A percentile compares a stretch with the other conserved stretches of the same genome.
These are phyloP conservation scores for Cataglyphis altisquamis DNA, from an alignment of 2,888 invertebrate species.

Conservation along the genomic window DNA sequence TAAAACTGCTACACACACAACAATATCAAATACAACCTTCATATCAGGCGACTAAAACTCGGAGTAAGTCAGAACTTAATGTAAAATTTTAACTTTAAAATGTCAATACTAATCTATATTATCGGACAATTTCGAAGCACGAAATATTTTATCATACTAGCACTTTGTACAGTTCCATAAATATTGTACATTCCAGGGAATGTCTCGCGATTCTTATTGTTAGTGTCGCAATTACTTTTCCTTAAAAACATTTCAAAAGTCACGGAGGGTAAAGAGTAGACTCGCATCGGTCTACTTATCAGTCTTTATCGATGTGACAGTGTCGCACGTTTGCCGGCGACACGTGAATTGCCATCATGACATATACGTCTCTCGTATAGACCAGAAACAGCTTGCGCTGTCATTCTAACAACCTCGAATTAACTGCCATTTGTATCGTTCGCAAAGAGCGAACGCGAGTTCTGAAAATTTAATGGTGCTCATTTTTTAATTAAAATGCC, in stretches of 20 bases:
- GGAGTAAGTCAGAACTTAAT: background rate
- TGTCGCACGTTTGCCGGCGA: background rate
- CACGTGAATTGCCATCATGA: constrained; percentile 28
- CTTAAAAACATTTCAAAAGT: background rate
- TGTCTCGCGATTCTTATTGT: background rate
- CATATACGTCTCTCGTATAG: background rate
- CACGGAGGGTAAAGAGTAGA: background rate
- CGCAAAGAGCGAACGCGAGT: background rate
- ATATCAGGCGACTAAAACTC: background rate
- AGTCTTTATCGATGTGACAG: background rate
- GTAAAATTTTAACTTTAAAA: background rate
- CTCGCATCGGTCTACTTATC: background rate
- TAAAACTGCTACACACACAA: background rate
- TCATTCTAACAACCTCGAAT: constrained; percentile 15
- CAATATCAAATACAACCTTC: background rate
- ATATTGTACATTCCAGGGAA: background rate
- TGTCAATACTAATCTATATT: background rate
- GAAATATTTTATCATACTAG: background rate
- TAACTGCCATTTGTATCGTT: background rate
- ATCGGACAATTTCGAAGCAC: background rate
- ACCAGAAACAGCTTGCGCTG: constrained; percentile 33
- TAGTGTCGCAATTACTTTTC: constrained; percentile 6
- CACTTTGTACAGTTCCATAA: background rate
- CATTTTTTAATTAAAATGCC: constrained; percentile 7
- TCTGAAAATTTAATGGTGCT: background rate